These are phyloP conservation scores for Acrossocheilus wenchowensis DNA, from an alignment of 2,797 vertebrate species.

Conservation along the genomic window DNA sequence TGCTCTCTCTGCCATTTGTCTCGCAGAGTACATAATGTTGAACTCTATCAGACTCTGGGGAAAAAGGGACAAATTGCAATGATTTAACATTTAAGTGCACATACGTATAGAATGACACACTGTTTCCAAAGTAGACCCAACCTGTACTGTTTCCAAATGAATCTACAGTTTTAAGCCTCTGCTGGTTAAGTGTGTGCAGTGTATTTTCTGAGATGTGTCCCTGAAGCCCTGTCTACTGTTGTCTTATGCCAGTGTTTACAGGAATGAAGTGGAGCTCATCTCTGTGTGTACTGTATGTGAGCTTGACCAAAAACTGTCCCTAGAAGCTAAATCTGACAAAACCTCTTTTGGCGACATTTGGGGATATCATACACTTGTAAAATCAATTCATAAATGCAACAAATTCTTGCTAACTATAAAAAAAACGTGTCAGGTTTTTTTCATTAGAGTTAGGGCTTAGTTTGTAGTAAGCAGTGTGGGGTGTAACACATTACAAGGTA, in stretches of 20 bases:
- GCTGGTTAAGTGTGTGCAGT: background rate
- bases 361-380: background rate
- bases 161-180: background rate
- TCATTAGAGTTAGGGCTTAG: background rate
- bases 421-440: background rate
- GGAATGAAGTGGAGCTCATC: background rate
- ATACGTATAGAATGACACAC: background rate
- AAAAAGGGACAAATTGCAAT: conserved; percentile 11
- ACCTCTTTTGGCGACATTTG: background rate
- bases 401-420: background rate
- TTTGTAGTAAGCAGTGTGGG: background rate
- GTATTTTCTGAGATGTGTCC: conserved; percentile 5
- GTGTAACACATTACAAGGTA: background rate
- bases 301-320: background rate
- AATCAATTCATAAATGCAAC: background rate
- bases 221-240: conserved; percentile 9
- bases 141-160: background rate
- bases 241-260: background rate
- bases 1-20: conserved; percentile 37
- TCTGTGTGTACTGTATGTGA: background rate
- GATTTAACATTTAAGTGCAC: conserved; percentile 8
- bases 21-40: background rate
- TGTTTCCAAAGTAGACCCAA: background rate
- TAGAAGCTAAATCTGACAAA: conserved; percentile 3
- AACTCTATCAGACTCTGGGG: conserved; percentile 26